phyloP scores from a whole-genome alignment of 2,113 vertebrate genomes.

The Synodontis membranacea region DNA sequence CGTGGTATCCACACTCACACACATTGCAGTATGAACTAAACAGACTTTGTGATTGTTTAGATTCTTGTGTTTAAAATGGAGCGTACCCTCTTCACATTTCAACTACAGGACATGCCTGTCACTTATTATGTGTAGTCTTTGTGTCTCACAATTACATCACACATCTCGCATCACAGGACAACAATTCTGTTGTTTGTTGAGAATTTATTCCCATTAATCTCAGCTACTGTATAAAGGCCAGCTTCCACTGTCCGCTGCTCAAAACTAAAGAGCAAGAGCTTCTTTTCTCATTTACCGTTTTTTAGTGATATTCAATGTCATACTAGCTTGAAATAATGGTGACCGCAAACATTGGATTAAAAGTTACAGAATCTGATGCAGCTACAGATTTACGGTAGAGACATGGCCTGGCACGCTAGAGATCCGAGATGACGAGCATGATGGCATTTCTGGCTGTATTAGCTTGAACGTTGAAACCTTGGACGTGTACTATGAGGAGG shows the following conservation, averaged over 20 bases:
- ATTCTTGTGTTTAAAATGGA: neutral
- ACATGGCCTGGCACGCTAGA: neutral
- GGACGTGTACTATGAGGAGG: neutral
- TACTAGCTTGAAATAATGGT: neutral
- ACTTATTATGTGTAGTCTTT: too few relatives aligned
- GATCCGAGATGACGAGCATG: neutral
- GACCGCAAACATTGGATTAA: neutral
- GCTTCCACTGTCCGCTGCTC: neutral
- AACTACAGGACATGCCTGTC: too few relatives aligned
- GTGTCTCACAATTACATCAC: too few relatives aligned
- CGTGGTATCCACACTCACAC: neutral
- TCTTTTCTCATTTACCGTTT: neutral
- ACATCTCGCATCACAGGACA: too few relatives aligned
- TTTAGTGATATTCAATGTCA: neutral
- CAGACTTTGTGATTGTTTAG: neutral
- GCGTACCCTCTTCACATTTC: neutral
- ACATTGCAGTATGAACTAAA: neutral
- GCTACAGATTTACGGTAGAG: neutral
- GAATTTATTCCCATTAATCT: too few relatives aligned
- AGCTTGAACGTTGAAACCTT: neutral
- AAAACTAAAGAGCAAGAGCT: neutral
- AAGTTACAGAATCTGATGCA: neutral
- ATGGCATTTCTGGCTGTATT: neutral
- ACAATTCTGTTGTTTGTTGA: too few relatives aligned
- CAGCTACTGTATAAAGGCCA: neutral